phyloP scores from a whole-genome alignment of 2,888 invertebrate genomes.

The Eupeodes latifasciatus region DNA sequence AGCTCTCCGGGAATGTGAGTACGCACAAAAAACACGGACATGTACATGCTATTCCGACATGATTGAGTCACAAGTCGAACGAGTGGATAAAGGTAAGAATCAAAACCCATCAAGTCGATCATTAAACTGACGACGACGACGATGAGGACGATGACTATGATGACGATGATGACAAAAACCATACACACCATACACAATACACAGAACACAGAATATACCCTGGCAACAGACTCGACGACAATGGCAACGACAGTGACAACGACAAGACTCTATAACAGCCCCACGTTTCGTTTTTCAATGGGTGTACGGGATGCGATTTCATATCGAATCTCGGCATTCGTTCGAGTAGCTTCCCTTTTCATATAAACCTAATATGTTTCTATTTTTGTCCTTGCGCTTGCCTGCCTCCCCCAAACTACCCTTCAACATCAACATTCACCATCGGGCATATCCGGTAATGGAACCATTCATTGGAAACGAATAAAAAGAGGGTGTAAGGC shows the following conservation, averaged over 20 bases:
- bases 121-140: conserved; percentile 52
- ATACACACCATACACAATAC: background rate
- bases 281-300: conserved; percentile 31
- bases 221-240: background rate
- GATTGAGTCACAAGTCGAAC: conserved; percentile 87
- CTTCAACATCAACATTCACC: conserved; percentile 12
- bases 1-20: conserved; percentile 93
- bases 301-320: conserved; percentile 46
- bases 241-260: conserved; percentile 10
- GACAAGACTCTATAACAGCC: conserved; percentile 34
- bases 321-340: conserved; percentile 55
- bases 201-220: background rate
- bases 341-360: conserved; percentile 13
- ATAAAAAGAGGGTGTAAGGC: conserved; percentile 87
- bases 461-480: conserved; percentile 64
- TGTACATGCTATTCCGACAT: conserved; percentile 91
- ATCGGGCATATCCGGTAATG: conserved; percentile 51
- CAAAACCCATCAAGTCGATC: conserved; percentile 68
- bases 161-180: conserved; percentile 24
- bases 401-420: conserved; percentile 4
- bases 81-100: conserved; percentile 82
- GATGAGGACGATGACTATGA: background rate
- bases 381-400: conserved; percentile 46
- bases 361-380: conserved; percentile 54
- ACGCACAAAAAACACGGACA: conserved; percentile 91